Evolutionary conservation across 2,888 invertebrate species (phyloP), one percentile per base, ranked within the genome.

Genomic region (Hipparchia semele): DNA sequence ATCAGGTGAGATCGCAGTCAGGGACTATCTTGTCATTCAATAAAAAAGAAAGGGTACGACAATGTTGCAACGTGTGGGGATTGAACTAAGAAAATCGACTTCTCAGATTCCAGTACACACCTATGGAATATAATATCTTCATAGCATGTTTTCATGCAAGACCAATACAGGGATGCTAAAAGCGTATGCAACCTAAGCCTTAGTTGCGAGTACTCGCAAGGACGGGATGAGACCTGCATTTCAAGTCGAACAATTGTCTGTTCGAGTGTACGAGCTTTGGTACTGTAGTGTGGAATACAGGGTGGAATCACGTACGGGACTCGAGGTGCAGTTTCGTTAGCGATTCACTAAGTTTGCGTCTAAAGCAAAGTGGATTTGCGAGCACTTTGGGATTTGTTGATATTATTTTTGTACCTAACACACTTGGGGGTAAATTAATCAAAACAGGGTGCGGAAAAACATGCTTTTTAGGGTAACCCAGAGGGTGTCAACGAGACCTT

Each of bases 181-280:
- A 65, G 12, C 33, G 23, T 60, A 54, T 66, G 51, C 45, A 71
- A n/a, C 12, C 65, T 45, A 46, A 68, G 71, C 68, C 39, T 53
- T 68, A 60, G 70, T 33, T 54, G 54, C 9, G 72, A 74, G 62
- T 59, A 68, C 58, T 73, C 33, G 68, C 69, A 68, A 60, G 66
- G 70, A 62, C 71, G 54, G 62, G 39, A 54, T 71, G 71, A 65
- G 76, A 73, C 73, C 69, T 75, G 76, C 73, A 73, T 75, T 76
- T 75, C 76, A 74, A 76, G 74, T 74, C 53, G 70, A 71, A 76
- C 72, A 75, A 75, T 76, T 72, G 76, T 76, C 70, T 72, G 54
- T 70, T 70, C 66, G 33, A 76, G 76, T 70, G 73, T 59, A 71
- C 68, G 62, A 64, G 62, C 70, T 64, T 65, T 13, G 60, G 70